Percentiles rank a stretch among this genome's conserved stretches.
phyloP scores from a whole-genome alignment of 2,113 vertebrate genomes.

The Myrmophylax atrothorax region DNA sequence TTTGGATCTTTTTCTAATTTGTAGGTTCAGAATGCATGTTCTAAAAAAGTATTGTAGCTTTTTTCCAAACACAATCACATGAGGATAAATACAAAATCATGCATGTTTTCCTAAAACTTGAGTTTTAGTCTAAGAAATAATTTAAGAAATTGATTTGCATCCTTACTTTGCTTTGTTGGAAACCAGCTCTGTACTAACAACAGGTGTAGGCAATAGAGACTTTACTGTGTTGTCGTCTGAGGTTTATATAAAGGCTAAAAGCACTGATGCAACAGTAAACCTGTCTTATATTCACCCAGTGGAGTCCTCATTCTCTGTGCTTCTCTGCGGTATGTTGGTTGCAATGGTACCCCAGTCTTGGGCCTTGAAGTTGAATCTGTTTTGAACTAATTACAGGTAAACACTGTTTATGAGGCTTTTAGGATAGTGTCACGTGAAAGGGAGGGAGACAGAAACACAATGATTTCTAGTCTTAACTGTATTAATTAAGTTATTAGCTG shows the following conservation, averaged over 20 bases:
- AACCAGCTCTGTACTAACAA: not conserved
- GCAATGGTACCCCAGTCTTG: not conserved
- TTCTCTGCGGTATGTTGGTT: not conserved
- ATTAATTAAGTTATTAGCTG: no score
- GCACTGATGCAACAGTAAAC: not conserved
- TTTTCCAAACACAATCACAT: not conserved
- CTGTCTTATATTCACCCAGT: not conserved
- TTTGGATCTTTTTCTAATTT: not conserved
- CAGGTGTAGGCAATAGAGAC: not conserved
- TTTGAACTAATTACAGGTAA: not conserved
- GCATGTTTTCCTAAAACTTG: not conserved
- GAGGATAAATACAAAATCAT: not conserved
- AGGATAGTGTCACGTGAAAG: no score
- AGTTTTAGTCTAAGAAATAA: not conserved
- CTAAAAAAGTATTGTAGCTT: not conserved
- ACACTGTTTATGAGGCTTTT: not conserved
- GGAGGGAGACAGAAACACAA: no score
- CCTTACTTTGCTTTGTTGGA: not conserved
- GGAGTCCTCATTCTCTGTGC: rapidly evolving
- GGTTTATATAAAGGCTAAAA: not conserved
- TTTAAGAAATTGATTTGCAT: not conserved
- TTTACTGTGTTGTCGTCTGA: not conserved
- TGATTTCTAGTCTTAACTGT: no score
- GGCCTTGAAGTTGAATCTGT: not conserved
- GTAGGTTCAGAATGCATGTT: not conserved